Percentiles rank a stretch among this genome's conserved stretches.
Conservation (phyloP, 2,888 invertebrate genomes). For the Acholoe squamosa region DNA sequence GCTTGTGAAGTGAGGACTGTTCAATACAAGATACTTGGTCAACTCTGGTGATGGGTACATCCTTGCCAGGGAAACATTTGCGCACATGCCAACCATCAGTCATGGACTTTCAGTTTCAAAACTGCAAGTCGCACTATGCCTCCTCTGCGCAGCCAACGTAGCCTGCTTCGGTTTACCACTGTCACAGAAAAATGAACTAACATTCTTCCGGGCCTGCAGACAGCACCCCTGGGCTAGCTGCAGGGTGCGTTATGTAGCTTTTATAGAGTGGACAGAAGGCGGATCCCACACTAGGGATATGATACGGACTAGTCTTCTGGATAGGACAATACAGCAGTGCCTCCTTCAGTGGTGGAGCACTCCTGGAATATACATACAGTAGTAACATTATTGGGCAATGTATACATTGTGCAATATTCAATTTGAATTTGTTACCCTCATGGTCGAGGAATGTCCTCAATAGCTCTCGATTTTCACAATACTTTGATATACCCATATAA, state of each 20-base stretch:
- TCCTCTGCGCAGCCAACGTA: neutral
- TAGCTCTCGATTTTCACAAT: too few relatives aligned
- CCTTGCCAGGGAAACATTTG: too few relatives aligned
- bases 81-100: too few relatives aligned
- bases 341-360: slow-evolving; percentile 75
- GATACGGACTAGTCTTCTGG: slow-evolving; percentile 64
- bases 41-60: too few relatives aligned
- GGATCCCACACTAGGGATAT: slow-evolving; percentile 89
- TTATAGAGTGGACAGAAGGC: slow-evolving; percentile 88
- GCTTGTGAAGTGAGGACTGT: too few relatives aligned
- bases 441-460: too few relatives aligned
- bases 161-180: neutral
- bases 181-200: neutral
- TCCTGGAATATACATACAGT: slow-evolving; percentile 74
- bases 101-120: neutral
- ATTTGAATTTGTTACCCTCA: neutral
- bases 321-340: slow-evolving; percentile 85
- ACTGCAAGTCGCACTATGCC: neutral
- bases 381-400: too few relatives aligned
- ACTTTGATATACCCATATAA: too few relatives aligned
- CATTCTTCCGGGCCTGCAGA: slow-evolving; percentile 2
- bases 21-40: too few relatives aligned
- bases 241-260: slow-evolving; percentile 61
- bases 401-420: neutral
- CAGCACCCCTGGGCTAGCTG: neutral